phyloP scores from a whole-genome alignment of 2,888 invertebrate species.

The Caenorhabditis sp. region DNA sequence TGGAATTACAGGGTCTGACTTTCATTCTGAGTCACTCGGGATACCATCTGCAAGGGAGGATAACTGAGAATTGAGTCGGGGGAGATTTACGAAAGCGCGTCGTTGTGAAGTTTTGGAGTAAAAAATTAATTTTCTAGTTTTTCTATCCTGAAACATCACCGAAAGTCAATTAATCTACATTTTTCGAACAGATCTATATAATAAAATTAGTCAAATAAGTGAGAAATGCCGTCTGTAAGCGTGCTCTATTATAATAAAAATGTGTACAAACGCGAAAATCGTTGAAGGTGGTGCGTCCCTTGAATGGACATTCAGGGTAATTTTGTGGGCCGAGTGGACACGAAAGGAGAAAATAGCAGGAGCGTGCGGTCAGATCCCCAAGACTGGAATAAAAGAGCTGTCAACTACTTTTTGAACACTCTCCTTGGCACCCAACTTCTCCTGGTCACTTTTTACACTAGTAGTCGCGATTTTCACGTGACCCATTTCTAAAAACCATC shows the following conservation, averaged over 20 bases:
- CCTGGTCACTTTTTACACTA: slow-evolving; percentile 22
- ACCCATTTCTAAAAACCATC: neutral
- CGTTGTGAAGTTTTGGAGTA: too few species aligned
- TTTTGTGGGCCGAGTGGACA: slow-evolving; percentile 55
- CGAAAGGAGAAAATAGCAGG: slow-evolving; percentile 47
- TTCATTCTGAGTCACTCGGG: too few species aligned
- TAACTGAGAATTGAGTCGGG: too few species aligned
- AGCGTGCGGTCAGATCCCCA: slow-evolving; percentile 54
- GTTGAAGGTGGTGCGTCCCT: slow-evolving; percentile 29
- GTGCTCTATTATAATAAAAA: slow-evolving; percentile 43
- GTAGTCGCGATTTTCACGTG: slow-evolving; percentile 7
- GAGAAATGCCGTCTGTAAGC: too few species aligned
- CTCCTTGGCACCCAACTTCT: slow-evolving; percentile 39
- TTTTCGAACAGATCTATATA: too few species aligned
- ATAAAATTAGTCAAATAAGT: too few species aligned
- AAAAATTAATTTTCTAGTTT: too few species aligned
- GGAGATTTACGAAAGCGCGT: too few species aligned
- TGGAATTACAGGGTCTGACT: too few species aligned
- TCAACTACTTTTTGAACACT: slow-evolving; percentile 61
- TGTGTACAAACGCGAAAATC: slow-evolving; percentile 54
- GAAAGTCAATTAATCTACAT: too few species aligned
- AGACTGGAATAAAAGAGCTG: slow-evolving; percentile 60
- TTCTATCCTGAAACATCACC: too few species aligned
- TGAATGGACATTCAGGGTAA: slow-evolving; percentile 64
- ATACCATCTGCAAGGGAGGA: too few species aligned